These are phyloP conservation scores for Chaetodon auriga DNA, from an alignment of 2,113 vertebrate genomes.

Conservation along the genomic window DNA sequence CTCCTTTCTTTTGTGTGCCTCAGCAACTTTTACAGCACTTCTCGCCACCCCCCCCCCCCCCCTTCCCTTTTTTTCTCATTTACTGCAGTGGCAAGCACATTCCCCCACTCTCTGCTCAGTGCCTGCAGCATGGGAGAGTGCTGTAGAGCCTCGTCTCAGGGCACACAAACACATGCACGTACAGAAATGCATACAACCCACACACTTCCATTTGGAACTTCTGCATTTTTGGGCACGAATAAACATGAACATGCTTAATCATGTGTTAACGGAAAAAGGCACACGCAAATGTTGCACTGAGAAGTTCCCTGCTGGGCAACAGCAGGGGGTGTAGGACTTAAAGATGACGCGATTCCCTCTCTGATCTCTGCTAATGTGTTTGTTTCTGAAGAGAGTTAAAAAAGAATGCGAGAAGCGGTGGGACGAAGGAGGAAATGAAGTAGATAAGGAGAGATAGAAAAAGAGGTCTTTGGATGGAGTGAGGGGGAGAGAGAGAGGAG, in stretches of 20 bases:
- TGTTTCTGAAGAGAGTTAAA: slow-evolving; percentile 52
- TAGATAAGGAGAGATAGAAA: neutral
- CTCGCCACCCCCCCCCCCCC: slow-evolving; percentile 2
- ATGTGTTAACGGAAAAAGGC: slow-evolving; percentile 47
- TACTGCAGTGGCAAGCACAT: slow-evolving; percentile 83
- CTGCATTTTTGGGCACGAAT: slow-evolving; percentile 44
- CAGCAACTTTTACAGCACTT: slow-evolving; percentile 82
- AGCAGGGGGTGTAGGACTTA: slow-evolving; percentile 38
- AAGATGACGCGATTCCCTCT: slow-evolving; percentile 47
- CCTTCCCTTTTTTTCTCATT: slow-evolving; percentile 64
- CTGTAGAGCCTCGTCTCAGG: slow-evolving; percentile 66
- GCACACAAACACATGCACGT: slow-evolving; percentile 28
- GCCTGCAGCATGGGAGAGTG: slow-evolving; percentile 75
- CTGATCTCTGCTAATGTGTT: slow-evolving; percentile 64
- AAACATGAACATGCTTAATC: slow-evolving; percentile 53
- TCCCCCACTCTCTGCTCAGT: slow-evolving; percentile 65
- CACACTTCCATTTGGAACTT: slow-evolving; percentile 37
- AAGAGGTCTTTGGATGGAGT: neutral
- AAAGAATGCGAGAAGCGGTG: slow-evolving; percentile 11
- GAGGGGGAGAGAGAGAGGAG: neutral
- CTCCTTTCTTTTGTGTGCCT: slow-evolving; percentile 79
- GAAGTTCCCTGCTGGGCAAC: slow-evolving; percentile 21
- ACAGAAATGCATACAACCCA: slow-evolving; percentile 51
- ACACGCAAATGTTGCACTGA: neutral
- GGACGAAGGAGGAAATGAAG: slow-evolving; percentile 20